Percentiles rank a stretch among this genome's conserved stretches.
Conservation (phyloP, 2,113 vertebrate species). For the Xiphophorus couchianus region DNA sequence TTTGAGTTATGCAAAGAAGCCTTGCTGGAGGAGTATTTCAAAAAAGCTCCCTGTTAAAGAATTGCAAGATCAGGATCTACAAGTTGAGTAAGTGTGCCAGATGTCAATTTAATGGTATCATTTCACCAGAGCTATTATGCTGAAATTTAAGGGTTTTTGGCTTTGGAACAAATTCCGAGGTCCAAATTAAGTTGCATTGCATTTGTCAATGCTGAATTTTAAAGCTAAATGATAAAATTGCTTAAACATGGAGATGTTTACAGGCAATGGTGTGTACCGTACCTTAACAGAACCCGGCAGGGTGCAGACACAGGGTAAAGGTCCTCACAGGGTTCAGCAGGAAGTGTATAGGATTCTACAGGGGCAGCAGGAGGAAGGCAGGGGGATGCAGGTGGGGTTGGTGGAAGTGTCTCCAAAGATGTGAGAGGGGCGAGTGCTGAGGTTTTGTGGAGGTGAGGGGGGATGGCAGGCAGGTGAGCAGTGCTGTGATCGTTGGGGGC, state of each 20-base stretch:
- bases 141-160: conserved; percentile 35
- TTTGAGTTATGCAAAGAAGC: neutral
- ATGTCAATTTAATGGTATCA: conserved; percentile 50
- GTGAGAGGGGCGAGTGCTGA: conserved; percentile 68
- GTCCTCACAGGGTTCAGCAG: conserved; percentile 2
- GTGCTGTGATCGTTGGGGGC: conserved; percentile 43
- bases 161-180: conserved; percentile 34
- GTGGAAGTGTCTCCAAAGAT: conserved; percentile 53
- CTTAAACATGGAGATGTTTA: neutral
- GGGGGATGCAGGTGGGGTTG: conserved; percentile 53
- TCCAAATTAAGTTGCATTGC: neutral
- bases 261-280: conserved; percentile 21
- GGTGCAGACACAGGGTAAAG: conserved; percentile 13
- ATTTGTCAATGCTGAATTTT: neutral
- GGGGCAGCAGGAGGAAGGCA: conserved; percentile 21
- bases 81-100: conserved; percentile 29
- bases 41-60: neutral
- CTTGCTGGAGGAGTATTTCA: neutral
- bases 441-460: conserved; percentile 59
- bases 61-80: neutral
- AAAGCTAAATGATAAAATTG: neutral
- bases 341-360: conserved; percentile 26
- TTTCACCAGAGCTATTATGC: conserved; percentile 27
- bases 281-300: conserved; percentile 55
- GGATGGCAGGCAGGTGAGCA: conserved; percentile 31